Evolutionary conservation across 1,140 invertebrate species (phyloP), one percentile per base, ranked within the genome.

Genomic region (Bombyx mandarina): DNA sequence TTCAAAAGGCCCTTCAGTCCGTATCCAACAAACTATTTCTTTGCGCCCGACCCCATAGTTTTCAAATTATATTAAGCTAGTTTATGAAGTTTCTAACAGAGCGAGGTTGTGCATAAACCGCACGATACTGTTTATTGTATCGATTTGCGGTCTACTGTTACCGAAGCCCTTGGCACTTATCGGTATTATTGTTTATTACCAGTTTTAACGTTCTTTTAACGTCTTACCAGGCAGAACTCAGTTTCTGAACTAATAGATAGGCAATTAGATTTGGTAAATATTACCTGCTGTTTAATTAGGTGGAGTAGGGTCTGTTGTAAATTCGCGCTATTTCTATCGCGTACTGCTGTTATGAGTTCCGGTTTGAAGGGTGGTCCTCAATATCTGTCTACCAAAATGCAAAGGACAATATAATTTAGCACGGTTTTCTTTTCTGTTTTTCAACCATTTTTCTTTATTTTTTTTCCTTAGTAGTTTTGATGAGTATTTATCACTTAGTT

Each of bases 41-140:
- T 77, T 79, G 73, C 71, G 55, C 67, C 62, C 61, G 57, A 64
- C 63, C 67, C 64, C 67, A 77, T 75, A 77, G 75, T 76, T 80
- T 73, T 70, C 66, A 69, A 76, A 75, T 80, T 79, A 78, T 79
- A 71, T 73, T 72, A 65, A 69, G 63, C 53, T 44, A 65, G 55
- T 66, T 71, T 54, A 52, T 68, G 63, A 54, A 63, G 52, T 56
- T 56, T 49, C 45, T 43, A 51, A 57, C 56, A 57, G 53, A 46
- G 26, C 26, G 54, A 63, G 59, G 54, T 52, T 49, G 9, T 54
- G 57, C 54, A 46, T 56, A 55, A 57, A 63, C 61, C 57, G 35
- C 56, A 56, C 45, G 26, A 50, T 56, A 7, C 18, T 8, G 44
- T 18, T 44, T 45, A 54, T 42, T 26, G 22, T 3, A 45, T 26